These are phyloP conservation scores for Dorcus parallelipipedus DNA, from an alignment of 2,888 invertebrate genomes.

Conservation along the genomic window DNA sequence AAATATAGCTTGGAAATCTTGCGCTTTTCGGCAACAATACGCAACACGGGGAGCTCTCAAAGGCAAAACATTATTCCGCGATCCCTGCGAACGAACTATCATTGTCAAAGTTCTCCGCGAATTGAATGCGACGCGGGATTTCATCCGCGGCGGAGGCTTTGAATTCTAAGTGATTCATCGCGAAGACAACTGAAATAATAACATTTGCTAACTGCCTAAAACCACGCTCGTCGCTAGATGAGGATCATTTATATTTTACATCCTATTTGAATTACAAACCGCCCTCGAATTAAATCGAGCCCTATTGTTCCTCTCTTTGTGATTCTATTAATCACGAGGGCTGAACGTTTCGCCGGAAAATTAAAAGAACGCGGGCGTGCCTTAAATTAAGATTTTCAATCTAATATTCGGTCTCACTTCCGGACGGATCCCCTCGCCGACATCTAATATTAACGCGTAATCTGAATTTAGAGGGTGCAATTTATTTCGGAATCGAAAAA, in stretches of 20 bases:
- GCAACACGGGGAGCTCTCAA: background rate
- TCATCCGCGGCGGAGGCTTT: conserved; percentile 24
- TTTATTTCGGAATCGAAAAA: too few species aligned
- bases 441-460: too few species aligned
- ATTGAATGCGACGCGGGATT: conserved; percentile 28
- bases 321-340: conserved; percentile 15
- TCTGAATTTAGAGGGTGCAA: too few species aligned
- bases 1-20: conserved; percentile 24
- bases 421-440: too few species aligned
- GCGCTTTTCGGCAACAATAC: conserved; percentile 12
- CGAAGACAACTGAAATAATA: conserved; percentile 32
- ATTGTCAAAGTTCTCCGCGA: conserved; percentile 27
- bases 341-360: too few species aligned
- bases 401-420: background rate
- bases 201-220: conserved; percentile 28
- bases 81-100: background rate
- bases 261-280: conserved; percentile 2
- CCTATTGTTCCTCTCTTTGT: conserved; percentile 16
- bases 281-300: conserved; percentile 16
- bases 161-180: conserved; percentile 24
- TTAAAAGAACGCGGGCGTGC: conserved; percentile 3
- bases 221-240: conserved; percentile 26
- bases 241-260: conserved; percentile 29
- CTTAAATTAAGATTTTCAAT: conserved; percentile 4
- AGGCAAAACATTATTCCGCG: background rate